A percentile compares a stretch with the other conserved stretches of the same genome.
These are phyloP conservation scores for Plecturocebus donacophilus DNA, from an alignment of 2,113 vertebrate genomes.

Conservation along the genomic window DNA sequence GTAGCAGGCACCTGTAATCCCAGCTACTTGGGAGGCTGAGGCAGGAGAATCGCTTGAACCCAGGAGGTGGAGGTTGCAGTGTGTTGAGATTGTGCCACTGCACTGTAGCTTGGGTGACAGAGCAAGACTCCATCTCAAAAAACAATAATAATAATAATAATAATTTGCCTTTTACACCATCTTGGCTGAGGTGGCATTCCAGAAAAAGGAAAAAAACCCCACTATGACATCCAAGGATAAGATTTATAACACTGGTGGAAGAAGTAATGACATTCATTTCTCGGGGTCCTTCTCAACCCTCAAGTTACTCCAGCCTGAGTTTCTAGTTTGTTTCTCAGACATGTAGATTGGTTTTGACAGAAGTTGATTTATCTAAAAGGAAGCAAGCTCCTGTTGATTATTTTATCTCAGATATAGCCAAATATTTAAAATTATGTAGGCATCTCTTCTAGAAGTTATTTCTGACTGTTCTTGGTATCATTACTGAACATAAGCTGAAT, in stretches of 20 bases:
- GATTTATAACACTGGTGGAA: background rate
- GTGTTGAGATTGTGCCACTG: too few relatives aligned
- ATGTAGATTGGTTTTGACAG: background rate
- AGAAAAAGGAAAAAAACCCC: background rate
- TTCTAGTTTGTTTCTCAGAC: slow-evolving; percentile 42
- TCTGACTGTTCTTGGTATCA: slow-evolving; percentile 30
- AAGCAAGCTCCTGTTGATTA: background rate
- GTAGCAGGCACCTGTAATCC: too few relatives aligned
- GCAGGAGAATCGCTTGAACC: too few relatives aligned
- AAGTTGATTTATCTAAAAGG: background rate
- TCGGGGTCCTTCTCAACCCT: background rate
- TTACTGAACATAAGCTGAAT: background rate
- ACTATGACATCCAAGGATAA: background rate
- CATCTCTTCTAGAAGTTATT: background rate
- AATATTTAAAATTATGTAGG: slow-evolving; percentile 11
- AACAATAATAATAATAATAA: background rate
- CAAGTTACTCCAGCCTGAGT: slow-evolving; percentile 9
- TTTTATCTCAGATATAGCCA: slow-evolving; percentile 29
- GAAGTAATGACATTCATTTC: background rate
- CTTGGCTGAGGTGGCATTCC: background rate
- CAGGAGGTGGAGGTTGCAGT: too few relatives aligned
- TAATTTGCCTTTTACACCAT: background rate
- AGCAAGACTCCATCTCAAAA: too few relatives aligned
- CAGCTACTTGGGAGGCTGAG: too few relatives aligned
- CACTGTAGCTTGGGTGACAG: too few relatives aligned